Percentiles rank a stretch among this genome's conserved stretches.
These are phyloP conservation scores for Rhagium mordax DNA, from an alignment of 2,888 invertebrate genomes.

Conservation along the genomic window DNA sequence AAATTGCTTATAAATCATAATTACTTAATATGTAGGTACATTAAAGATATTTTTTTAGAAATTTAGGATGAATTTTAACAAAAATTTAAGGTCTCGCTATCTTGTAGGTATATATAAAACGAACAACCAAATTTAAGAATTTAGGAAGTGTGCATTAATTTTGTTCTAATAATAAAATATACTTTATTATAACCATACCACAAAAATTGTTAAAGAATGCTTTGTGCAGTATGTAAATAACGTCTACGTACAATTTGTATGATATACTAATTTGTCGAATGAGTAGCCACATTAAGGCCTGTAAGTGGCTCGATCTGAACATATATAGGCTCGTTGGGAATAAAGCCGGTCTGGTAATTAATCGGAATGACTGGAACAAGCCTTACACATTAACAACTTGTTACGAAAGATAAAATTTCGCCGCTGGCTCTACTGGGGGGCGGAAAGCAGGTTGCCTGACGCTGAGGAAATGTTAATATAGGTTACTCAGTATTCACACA, in stretches of 20 bases:
- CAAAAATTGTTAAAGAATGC: background rate
- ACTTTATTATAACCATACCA: background rate
- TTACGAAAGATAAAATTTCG: slow-evolving; percentile 59
- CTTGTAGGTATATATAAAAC: too few species aligned
- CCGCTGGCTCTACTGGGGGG: slow-evolving; percentile 47
- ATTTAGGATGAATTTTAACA: too few species aligned
- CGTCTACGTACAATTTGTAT: background rate
- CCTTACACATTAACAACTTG: slow-evolving; percentile 67
- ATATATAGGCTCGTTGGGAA: slow-evolving; percentile 33
- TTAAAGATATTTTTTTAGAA: too few species aligned
- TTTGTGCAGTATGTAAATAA: background rate
- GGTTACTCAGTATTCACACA: background rate
- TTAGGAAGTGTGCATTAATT: too few species aligned
- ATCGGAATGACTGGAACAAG: slow-evolving; percentile 65
- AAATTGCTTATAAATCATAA: too few species aligned
- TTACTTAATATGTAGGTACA: too few species aligned
- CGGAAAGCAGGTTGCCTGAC: slow-evolving; percentile 42
- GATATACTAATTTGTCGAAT: slow-evolving; percentile 43
- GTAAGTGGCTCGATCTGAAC: slow-evolving; percentile 37
- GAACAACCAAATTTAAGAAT: too few species aligned
- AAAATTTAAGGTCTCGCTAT: too few species aligned
- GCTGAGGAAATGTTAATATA: slow-evolving; percentile 9
- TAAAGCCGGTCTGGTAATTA: slow-evolving; percentile 62
- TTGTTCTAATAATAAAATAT: too few species aligned
- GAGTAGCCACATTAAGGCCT: slow-evolving; percentile 38